Evolutionary conservation across 2,888 invertebrate species (phyloP), one percentile per base, ranked within the genome.

Genomic region (Meiosimyza decipiens): DNA sequence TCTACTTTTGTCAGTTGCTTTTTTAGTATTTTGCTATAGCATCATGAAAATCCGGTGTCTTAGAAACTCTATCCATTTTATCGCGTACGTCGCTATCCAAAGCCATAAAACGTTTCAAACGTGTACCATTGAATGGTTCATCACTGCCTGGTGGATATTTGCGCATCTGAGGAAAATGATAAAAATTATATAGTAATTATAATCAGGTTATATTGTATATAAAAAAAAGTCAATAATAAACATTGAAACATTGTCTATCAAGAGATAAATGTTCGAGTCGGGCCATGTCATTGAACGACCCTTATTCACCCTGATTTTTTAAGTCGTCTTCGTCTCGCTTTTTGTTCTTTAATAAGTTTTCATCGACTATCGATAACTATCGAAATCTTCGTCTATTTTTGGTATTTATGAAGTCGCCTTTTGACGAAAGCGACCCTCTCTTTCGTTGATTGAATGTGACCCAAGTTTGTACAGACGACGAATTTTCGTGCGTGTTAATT

Each of bases 61-160:
- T 77, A 65, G 82, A 80, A 28, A 81, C 76, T 65, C 79, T 83
- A 52, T 81, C 80, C 73, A 84, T 82, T 76, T 82, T 82, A 7
- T 70, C 66, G 40, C 77, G 75, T 71, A 79, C 77, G 70, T 89
- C 87, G 76, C 87, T 88, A 77, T 89, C 89, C 71, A 88, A 84
- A 73, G 87, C 82, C 78, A 89, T 82, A 79, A 91, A 91, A 76
- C 88, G 87, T 75, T 87, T 86, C 63, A 91, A 81, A 71, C 89
- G 86, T 57, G 87, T 84, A 60, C 89, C 89, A 77, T 90, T 89
- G 79, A 87, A 90, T 3, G 90, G 89, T 57, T 87, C 86, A 68
- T 91, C 90, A 77, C 90, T 90, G 79, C 92, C 92, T 16, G 92
- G 92, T 40, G 92, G 92, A 85, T 91, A 90, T 80, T 90, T 89